Conservation (phyloP, 2,113 vertebrate species). For the Dasyornis broadbenti region DNA sequence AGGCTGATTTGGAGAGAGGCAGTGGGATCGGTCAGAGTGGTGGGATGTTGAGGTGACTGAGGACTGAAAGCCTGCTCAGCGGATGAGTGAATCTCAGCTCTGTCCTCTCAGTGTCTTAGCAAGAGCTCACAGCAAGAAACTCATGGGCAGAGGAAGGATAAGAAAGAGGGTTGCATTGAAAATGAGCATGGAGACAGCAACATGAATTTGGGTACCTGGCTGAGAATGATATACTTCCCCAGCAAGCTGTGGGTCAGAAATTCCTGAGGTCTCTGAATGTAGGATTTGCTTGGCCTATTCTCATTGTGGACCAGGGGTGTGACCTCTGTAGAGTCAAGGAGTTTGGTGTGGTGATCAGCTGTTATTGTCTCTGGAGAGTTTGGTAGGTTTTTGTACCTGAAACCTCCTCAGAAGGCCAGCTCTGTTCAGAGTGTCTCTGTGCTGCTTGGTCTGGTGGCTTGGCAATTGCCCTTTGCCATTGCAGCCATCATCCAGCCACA, state of each 20-base stretch:
- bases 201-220: background rate
- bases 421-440: background rate
- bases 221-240: background rate
- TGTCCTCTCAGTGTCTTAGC: background rate
- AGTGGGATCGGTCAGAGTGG: background rate
- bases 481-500: background rate
- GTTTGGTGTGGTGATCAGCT: background rate
- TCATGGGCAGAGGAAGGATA: background rate
- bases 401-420: background rate
- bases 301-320: background rate
- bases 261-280: background rate
- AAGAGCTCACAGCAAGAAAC: background rate
- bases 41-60: rapidly evolving
- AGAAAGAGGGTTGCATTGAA: background rate
- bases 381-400: background rate
- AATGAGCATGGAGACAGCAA: background rate
- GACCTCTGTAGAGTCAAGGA: background rate
- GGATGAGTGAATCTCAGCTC: background rate
- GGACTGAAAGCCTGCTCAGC: background rate
- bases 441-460: background rate
- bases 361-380: background rate
- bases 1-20: background rate
- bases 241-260: background rate
- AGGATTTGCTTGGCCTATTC: background rate
- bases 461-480: background rate